Conservation (phyloP, 2,888 invertebrate species). For the Mechanitis mazaeus region DNA sequence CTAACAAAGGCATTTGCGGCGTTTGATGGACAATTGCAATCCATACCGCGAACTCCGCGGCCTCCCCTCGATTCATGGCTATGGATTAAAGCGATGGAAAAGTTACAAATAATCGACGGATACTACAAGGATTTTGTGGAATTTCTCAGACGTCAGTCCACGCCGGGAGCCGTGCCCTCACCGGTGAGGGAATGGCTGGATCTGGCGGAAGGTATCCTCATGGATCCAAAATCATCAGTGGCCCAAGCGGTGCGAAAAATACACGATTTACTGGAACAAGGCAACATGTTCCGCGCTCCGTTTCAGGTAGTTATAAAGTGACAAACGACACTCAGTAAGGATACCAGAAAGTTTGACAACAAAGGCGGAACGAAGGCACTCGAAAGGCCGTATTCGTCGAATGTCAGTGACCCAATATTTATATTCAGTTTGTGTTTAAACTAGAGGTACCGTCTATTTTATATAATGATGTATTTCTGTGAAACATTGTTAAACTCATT, state of each 20-base stretch:
- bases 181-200: slow-evolving; percentile 72
- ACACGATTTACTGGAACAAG: slow-evolving; percentile 77
- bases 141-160: slow-evolving; percentile 69
- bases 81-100: slow-evolving; percentile 79
- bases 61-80: slow-evolving; percentile 71
- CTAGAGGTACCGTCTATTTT: background rate
- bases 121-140: slow-evolving; percentile 81
- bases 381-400: slow-evolving; percentile 25
- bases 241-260: slow-evolving; percentile 76
- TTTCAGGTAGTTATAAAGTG: slow-evolving; percentile 74
- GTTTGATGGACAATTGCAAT: slow-evolving; percentile 72
- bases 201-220: slow-evolving; percentile 79
- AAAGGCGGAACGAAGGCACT: slow-evolving; percentile 19
- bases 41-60: slow-evolving; percentile 45
- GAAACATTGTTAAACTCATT: no score
- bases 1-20: slow-evolving; percentile 76
- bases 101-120: slow-evolving; percentile 79
- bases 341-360: slow-evolving; percentile 23
- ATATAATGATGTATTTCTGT: no score
- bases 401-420: slow-evolving; percentile 37
- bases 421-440: slow-evolving; percentile 16
- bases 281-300: slow-evolving; percentile 80
- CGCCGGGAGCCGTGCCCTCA: slow-evolving; percentile 57
- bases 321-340: slow-evolving; percentile 20
- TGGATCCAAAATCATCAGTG: slow-evolving; percentile 78